Conservation (phyloP, 2,888 invertebrate genomes). For the Gibbula magus region DNA sequence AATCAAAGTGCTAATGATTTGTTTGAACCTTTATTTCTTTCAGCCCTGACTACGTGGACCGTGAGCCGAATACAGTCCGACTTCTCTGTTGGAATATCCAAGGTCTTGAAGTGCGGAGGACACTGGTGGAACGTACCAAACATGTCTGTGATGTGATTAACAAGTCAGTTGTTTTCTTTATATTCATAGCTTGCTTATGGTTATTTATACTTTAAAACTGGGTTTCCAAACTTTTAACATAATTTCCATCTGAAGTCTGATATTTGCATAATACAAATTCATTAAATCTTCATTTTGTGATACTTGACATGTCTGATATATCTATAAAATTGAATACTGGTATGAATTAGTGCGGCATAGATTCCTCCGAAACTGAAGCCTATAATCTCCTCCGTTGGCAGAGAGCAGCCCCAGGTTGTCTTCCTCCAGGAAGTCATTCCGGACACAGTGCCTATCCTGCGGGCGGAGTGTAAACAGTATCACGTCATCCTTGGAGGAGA, state of each 20-base stretch:
- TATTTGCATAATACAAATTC: too few species aligned
- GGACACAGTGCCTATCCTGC: constrained; percentile 74
- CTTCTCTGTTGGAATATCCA: constrained; percentile 80
- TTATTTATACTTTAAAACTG: too few species aligned
- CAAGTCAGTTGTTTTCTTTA: constrained; percentile 61
- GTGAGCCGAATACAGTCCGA: constrained; percentile 67
- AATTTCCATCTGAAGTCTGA: too few species aligned
- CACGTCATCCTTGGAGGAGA: constrained; percentile 49
- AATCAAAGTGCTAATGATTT: too few species aligned
- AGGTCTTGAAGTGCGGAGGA: constrained; percentile 77
- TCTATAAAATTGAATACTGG: too few species aligned
- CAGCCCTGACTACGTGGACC: constrained; percentile 26
- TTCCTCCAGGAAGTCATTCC: constrained; percentile 80
- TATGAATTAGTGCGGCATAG: too few species aligned
- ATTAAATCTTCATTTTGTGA: too few species aligned
- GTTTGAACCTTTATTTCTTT: too few species aligned
- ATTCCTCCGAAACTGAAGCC: too few species aligned
- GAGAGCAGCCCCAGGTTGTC: constrained; percentile 78
- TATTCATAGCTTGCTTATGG: too few species aligned
- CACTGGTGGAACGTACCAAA: constrained; percentile 76
- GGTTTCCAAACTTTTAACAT: too few species aligned
- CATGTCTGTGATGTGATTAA: constrained; percentile 77
- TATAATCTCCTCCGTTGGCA: constrained; percentile 56
- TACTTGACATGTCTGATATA: too few species aligned
- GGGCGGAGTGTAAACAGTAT: constrained; percentile 68